Evolutionary conservation across 1,140 invertebrate genomes (phyloP), one percentile per base, ranked within the genome.

Genomic region (Bombus confusus): DNA sequence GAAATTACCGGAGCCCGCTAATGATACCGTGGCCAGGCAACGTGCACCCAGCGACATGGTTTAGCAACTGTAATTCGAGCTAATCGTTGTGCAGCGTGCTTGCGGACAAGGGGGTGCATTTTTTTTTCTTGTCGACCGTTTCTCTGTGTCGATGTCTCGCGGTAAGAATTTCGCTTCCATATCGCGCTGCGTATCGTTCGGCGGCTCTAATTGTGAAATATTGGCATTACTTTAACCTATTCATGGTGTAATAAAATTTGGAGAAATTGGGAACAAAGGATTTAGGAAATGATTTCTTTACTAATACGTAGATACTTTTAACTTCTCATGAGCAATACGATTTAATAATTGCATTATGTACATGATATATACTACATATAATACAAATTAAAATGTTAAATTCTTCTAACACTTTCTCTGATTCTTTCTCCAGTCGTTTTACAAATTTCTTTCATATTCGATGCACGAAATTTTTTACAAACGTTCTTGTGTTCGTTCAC

Each of bases 1-100:
- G 81, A 77, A 78, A 77, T 77, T 68, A 83, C 80, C 31, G 57
- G 62, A 43, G 28, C 22, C 22, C 62, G 59, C 34, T 83, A 68
- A 77, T 77, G 73, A 57, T 74, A 77, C 43, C 41, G 59, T 76
- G 34, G 31, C 57, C 31, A 28, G 43, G 25, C 43, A 80, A 39
- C 66, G 78, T 34, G 64, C 34, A 25, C 39, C 37, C 25, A 47
- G 34, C 28, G 34, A 31, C 59, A 41, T 43, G 57, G 31, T 77
- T 77, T 52, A 41, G 43, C 41, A 43, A 76, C 64, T 15, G 59
- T 47, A 66, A 66, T 43, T 76, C 57, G 4, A 52, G 41, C 31
- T 64, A 66, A 83, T 76, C 59, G 72, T 64, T 37, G 73, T 59
- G 41, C 31, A 8, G 18, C 25, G 18, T 34, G 39, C 59, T 15